Percentiles rank a stretch among this genome's conserved stretches.
Evolutionary conservation across 2,888 invertebrate species (phyloP).

Genomic region (Trissolcus japonicus): DNA sequence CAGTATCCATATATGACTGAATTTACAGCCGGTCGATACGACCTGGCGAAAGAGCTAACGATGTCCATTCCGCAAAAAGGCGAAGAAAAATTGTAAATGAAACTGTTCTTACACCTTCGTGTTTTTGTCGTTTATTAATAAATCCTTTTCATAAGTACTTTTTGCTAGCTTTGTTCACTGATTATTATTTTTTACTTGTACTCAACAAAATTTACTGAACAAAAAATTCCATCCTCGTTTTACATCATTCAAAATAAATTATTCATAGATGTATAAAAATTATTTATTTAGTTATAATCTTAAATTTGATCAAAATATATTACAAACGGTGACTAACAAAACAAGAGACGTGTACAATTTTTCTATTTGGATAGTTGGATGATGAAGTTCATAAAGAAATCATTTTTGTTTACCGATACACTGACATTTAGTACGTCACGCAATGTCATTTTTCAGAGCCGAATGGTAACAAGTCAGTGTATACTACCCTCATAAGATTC

Average conservation of each 20-base stretch:
- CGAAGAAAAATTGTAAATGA: constrained; percentile 27
- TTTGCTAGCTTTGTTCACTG: not conserved
- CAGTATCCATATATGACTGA: constrained; percentile 68
- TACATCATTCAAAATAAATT: too few relatives aligned
- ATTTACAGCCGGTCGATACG: constrained; percentile 63
- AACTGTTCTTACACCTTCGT: not conserved
- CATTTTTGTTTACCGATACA: constrained; percentile 44
- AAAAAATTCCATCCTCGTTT: too few relatives aligned
- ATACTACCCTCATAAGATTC: constrained; percentile 67
- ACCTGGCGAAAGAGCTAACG: constrained; percentile 36
- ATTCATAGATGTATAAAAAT: too few relatives aligned
- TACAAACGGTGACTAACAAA: too few relatives aligned
- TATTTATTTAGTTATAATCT: too few relatives aligned
- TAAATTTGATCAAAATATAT: too few relatives aligned
- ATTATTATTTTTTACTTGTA: too few relatives aligned
- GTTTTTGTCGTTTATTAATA: too few relatives aligned
- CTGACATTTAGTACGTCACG: constrained; percentile 52
- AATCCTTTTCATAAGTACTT: too few relatives aligned
- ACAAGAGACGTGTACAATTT: too few relatives aligned
- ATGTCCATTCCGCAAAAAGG: constrained; percentile 32
- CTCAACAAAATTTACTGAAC: too few relatives aligned
- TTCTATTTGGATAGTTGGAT: too few relatives aligned
- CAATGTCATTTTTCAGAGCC: constrained; percentile 58
- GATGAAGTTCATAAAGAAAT: not conserved
- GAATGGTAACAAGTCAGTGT: constrained; percentile 65